These are phyloP conservation scores for Apostichopus californicus DNA, from an alignment of 35 echinoderm and acorn worm genomes.

Conservation along the genomic window DNA sequence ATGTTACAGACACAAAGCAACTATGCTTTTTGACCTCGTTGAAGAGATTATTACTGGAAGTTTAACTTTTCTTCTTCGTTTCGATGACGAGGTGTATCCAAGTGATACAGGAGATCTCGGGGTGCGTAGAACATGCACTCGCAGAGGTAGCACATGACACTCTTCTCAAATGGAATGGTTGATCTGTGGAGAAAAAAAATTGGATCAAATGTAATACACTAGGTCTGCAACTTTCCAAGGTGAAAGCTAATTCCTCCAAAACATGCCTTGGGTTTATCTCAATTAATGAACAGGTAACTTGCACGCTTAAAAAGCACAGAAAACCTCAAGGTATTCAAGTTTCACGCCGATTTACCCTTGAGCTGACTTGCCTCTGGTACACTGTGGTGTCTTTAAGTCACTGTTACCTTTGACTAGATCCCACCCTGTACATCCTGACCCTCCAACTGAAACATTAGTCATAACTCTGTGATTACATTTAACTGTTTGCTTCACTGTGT, in stretches of 20 bases:
- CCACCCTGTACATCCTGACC: not conserved
- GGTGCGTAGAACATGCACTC: slow-evolving; percentile 66
- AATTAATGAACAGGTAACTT: no score
- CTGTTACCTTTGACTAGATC: no score
- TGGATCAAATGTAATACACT: not conserved
- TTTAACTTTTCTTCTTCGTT: slow-evolving; percentile 67
- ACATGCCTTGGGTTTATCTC: not conserved
- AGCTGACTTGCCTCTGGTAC: no score
- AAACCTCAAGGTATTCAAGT: no score
- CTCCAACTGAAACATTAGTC: not conserved
- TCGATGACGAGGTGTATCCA: slow-evolving; percentile 64
- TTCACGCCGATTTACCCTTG: no score
- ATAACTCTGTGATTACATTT: not conserved
- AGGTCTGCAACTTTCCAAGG: not conserved
- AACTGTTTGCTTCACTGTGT: slow-evolving; percentile 66
- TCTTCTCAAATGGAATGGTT: slow-evolving; percentile 75
- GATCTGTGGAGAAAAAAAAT: slow-evolving; percentile 61
- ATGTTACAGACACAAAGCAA: no score
- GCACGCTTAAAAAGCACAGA: no score
- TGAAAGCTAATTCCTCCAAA: not conserved
- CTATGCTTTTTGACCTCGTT: not conserved
- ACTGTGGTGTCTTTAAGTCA: no score
- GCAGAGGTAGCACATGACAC: slow-evolving; percentile 78
- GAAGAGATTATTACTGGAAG: slow-evolving; percentile 1
- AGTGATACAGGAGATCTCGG: slow-evolving; percentile 80